A percentile compares a stretch with the other conserved stretches of the same genome.
Conservation (phyloP, 1,140 invertebrate species). For the Platyscapa corneri region DNA sequence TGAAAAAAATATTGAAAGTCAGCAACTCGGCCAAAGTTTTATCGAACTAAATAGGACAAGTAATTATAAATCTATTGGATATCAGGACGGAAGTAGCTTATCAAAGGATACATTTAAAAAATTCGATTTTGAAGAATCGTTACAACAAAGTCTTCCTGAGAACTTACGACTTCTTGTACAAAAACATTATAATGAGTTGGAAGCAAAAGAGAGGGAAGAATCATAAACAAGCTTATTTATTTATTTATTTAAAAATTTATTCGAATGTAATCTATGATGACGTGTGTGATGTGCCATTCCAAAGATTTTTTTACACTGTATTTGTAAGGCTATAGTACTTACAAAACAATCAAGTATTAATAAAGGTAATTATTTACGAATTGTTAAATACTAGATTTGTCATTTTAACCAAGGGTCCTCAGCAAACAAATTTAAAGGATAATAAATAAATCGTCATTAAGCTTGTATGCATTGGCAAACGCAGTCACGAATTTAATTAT, state of each 20-base stretch:
- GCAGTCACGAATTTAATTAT: constrained; percentile 39
- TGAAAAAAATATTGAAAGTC: background rate
- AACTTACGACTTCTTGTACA: constrained; percentile 67
- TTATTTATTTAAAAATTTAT: constrained; percentile 33
- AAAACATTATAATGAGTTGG: constrained; percentile 67
- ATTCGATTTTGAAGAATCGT: constrained; percentile 44
- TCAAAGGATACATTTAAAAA: constrained; percentile 41
- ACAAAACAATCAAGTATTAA: constrained; percentile 42
- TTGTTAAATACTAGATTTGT: constrained; percentile 35
- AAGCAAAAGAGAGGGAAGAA: constrained; percentile 58
- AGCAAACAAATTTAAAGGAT: background rate
- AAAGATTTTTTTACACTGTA: constrained; percentile 52
- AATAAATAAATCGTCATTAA: too few species aligned
- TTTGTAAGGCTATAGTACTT: constrained; percentile 39
- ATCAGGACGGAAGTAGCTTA: constrained; percentile 12
- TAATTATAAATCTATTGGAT: background rate
- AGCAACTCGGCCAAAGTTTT: background rate
- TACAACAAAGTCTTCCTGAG: constrained; percentile 61
- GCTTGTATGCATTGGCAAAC: background rate
- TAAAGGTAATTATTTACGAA: constrained; percentile 47
- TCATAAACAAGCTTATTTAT: constrained; percentile 52
- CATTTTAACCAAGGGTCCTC: constrained; percentile 4
- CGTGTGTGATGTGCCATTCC: constrained; percentile 35
- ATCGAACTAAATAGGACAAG: background rate
- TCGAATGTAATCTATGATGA: constrained; percentile 33